phyloP scores from a whole-genome alignment of 2,888 invertebrate species.

The Galerucella nymphaeae region DNA sequence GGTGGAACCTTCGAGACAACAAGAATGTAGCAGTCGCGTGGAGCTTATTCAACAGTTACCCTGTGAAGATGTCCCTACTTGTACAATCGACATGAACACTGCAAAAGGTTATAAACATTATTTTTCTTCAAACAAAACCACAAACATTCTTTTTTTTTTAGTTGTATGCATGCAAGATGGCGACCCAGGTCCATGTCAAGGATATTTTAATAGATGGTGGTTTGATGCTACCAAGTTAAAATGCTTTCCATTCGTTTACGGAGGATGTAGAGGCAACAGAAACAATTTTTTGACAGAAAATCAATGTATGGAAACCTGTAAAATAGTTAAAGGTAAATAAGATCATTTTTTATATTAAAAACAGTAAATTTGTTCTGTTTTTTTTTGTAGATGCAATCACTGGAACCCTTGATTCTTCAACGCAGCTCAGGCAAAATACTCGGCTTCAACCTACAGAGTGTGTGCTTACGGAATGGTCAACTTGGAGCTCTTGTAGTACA shows the following conservation, averaged over 20 bases:
- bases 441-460: conserved; percentile 68
- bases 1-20: conserved; percentile 74
- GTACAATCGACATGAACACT: conserved; percentile 77
- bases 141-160: conserved; percentile 59
- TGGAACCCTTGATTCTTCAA: conserved; percentile 43
- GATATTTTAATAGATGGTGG: conserved; percentile 87
- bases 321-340: conserved; percentile 67
- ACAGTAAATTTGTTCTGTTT: too few species aligned
- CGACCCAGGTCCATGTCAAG: conserved; percentile 89
- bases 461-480: conserved; percentile 81
- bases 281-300: conserved; percentile 89
- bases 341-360: too few species aligned
- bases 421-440: conserved; percentile 27
- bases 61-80: conserved; percentile 76
- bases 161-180: conserved; percentile 85
- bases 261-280: conserved; percentile 89
- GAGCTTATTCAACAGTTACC: conserved; percentile 81
- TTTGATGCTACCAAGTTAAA: conserved; percentile 79
- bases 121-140: too few species aligned
- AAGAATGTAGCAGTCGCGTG: conserved; percentile 74
- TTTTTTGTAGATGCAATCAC: conserved; percentile 53
- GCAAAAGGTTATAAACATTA: conserved; percentile 75
- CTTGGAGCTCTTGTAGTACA: conserved; percentile 85
- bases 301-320: conserved; percentile 81
- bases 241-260: conserved; percentile 90